A percentile compares a stretch with the other conserved stretches of the same genome.
Evolutionary conservation across 2,888 invertebrate genomes (phyloP).

Genomic region (Crocallis elinguaria): DNA sequence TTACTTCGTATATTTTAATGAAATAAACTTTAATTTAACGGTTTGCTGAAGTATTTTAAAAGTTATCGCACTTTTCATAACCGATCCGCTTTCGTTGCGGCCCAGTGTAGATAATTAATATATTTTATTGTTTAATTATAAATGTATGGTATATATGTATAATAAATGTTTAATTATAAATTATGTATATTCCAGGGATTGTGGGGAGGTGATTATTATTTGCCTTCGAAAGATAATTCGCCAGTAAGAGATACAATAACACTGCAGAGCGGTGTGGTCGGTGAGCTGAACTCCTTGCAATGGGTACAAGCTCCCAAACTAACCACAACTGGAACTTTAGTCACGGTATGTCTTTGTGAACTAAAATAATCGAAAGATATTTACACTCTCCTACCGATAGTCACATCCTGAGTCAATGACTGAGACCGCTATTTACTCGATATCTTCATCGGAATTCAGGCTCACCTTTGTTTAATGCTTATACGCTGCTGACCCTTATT

Average conservation of each 20-base stretch:
- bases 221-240: constrained; percentile 25
- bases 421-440: too few species aligned
- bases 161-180: background rate
- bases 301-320: constrained; percentile 49
- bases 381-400: too few species aligned
- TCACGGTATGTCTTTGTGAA: constrained; percentile 48
- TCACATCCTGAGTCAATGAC: too few species aligned
- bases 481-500: too few species aligned
- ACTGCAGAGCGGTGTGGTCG: constrained; percentile 34
- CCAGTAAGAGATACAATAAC: constrained; percentile 1
- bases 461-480: too few species aligned
- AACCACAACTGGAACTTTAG: constrained; percentile 40
- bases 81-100: too few species aligned
- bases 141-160: background rate
- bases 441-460: too few species aligned
- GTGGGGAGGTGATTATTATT: constrained; percentile 44
- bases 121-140: background rate
- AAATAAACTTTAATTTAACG: too few species aligned
- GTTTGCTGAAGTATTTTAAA: too few species aligned
- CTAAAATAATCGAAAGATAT: constrained; percentile 31
- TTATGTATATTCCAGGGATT: background rate
- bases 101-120: too few species aligned
- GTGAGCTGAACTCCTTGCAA: constrained; percentile 49
- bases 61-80: too few species aligned
- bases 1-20: too few species aligned